phyloP scores from a whole-genome alignment of 2,888 invertebrate species.

The Nymphalis polychloros region DNA sequence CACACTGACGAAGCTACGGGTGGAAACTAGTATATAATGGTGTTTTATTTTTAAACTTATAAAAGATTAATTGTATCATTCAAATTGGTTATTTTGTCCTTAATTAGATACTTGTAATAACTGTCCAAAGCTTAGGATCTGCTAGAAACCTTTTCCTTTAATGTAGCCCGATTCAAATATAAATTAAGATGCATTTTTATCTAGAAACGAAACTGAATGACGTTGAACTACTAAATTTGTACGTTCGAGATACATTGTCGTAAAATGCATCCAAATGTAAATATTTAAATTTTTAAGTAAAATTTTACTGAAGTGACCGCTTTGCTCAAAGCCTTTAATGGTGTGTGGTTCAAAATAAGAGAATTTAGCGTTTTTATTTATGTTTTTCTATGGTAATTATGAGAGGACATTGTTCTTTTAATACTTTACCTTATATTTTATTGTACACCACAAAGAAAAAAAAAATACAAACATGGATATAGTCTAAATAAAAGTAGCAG shows the following conservation, averaged over 20 bases:
- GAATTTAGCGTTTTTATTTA: background rate
- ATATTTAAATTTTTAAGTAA: slow-evolving; percentile 65
- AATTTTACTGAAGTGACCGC: slow-evolving; percentile 57
- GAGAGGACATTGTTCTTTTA: background rate
- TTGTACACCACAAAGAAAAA: too few relatives aligned
- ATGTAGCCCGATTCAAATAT: background rate
- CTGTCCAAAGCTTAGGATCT: background rate
- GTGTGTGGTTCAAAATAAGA: slow-evolving; percentile 35
- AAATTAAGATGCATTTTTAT: slow-evolving; percentile 8
- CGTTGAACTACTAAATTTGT: slow-evolving; percentile 37
- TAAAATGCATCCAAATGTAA: slow-evolving; percentile 64
- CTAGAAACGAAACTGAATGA: slow-evolving; percentile 21
- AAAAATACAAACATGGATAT: too few relatives aligned
- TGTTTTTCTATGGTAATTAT: background rate
- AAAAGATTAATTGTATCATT: too few relatives aligned
- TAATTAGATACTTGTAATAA: too few relatives aligned
- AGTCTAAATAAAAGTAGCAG: too few relatives aligned
- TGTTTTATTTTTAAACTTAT: too few relatives aligned
- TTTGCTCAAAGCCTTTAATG: slow-evolving; percentile 39
- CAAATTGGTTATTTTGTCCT: too few relatives aligned
- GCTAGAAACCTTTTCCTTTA: background rate
- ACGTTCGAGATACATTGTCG: slow-evolving; percentile 38
- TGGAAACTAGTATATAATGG: too few relatives aligned
- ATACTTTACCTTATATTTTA: too few relatives aligned
- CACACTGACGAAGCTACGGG: too few relatives aligned